Base-by-base conservation (phyloP, 1,140 invertebrate genomes). In the Phymastichus coffea region DNA sequence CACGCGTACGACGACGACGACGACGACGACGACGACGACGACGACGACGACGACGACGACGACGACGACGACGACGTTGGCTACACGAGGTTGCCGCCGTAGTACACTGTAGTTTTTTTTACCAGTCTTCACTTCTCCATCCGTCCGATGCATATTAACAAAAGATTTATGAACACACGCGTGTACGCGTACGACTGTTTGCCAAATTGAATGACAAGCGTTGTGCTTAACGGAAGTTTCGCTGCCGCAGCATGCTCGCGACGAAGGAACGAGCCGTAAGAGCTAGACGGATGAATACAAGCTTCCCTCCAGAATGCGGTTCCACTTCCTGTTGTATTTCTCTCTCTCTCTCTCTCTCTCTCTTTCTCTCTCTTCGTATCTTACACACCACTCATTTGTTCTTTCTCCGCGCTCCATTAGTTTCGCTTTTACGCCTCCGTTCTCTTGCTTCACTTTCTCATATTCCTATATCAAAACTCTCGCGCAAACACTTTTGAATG, bases 301-400 rank as follows among this genome's bases (percentile, higher is more conserved):
- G 12, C 17, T 38, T 46, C 33, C n/a, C n/a, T 7, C 8, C 19
- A 23, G 8, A 51, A 23, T 58, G 56, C 26, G 26, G 28, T 51
- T 58, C 37, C 46, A 51, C 35, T 35, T 51, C 37, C 47, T 57
- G 15, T 43, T 57, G 22, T 47, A 53, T 44, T 38, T 48, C n/a
- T 46, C 44, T 57, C 52, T 37, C 54, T 46, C 41, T 37, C 25
- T 48, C 22, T 33, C 28, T 48, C 33, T 2, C 7, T 44, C 1
- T 49, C 19, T 41, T 57, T 48, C 37, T 22, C 33, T 4, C 40
- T 44, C n/a, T n/a, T n/a, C n/a, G n/a, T n/a, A n/a, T n/a, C n/a
- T n/a, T n/a, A n/a, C n/a, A n/a, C n/a, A n/a, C n/a, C n/a, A n/a
- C n/a, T n/a, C n/a, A n/a, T n/a, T n/a, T n/a, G n/a, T 47, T 23